A percentile compares a stretch with the other conserved stretches of the same genome.
phyloP scores from a whole-genome alignment of 92 coral and sea anemone genomes.

The Zoanthus solanderi region DNA sequence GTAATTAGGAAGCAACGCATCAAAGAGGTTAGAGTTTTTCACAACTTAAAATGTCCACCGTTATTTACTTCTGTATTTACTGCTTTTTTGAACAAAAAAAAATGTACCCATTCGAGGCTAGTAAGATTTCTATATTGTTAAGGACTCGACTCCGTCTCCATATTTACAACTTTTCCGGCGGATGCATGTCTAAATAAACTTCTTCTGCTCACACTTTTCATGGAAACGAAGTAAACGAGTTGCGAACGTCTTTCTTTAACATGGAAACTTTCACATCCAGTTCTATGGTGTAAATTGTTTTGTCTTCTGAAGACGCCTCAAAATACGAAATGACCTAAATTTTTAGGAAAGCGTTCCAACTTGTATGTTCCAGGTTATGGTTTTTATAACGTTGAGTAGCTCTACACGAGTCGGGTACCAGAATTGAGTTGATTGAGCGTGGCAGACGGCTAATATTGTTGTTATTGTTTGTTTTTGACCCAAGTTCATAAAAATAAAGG shows the following conservation, averaged over 20 bases:
- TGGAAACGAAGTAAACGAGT: too few relatives aligned
- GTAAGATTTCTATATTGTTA: too few relatives aligned
- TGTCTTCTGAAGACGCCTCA: not conserved
- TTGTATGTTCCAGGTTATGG: not conserved
- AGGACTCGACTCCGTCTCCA: too few relatives aligned
- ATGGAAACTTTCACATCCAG: too few relatives aligned
- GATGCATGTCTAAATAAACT: too few relatives aligned
- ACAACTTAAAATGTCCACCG: not conserved
- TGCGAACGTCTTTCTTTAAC: too few relatives aligned
- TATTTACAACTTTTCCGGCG: too few relatives aligned
- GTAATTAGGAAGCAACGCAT: not conserved
- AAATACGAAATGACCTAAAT: not conserved
- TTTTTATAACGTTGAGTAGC: not conserved
- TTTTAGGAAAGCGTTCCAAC: too few relatives aligned
- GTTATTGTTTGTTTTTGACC: not conserved
- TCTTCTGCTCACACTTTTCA: too few relatives aligned
- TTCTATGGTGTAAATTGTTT: not conserved
- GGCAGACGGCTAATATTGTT: not conserved
- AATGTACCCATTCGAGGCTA: too few relatives aligned
- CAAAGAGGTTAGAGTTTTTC: not conserved
- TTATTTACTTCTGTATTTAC: not conserved
- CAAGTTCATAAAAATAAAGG: not conserved
- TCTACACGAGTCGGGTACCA: slow-evolving; percentile 18
- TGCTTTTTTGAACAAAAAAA: not conserved
- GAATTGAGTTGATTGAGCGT: not conserved